phyloP scores from a whole-genome alignment of 2,797 vertebrate genomes.

The Microchirus variegatus region DNA sequence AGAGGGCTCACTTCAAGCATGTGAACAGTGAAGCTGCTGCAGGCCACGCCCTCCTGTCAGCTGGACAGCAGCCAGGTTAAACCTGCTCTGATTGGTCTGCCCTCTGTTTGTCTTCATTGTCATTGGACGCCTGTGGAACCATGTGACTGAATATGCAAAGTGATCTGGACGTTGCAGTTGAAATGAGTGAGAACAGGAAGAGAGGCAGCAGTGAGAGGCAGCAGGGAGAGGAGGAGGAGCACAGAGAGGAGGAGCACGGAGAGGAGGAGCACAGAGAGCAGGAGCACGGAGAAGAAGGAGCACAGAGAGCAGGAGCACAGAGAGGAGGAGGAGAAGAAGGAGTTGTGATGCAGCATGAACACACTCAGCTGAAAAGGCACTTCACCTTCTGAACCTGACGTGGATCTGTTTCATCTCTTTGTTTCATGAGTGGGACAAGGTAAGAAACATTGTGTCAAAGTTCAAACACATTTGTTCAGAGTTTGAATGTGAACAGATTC shows the following conservation, averaged over 20 bases:
- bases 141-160: constrained; percentile 76
- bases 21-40: constrained; percentile 6
- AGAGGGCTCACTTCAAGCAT: constrained; percentile 20
- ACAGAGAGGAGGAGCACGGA: not conserved
- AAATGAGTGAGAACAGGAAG: constrained; percentile 56
- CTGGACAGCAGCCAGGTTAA: constrained; percentile 30
- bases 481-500: too few relatives aligned
- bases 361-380: not conserved
- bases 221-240: constrained; percentile 9
- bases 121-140: constrained; percentile 49
- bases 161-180: constrained; percentile 40
- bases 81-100: constrained; percentile 47
- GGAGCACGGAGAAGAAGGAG: constrained; percentile 22
- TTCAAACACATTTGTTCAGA: too few relatives aligned
- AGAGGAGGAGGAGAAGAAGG: not conserved
- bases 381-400: not conserved
- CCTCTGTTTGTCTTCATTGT: fast-evolving
- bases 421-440: constrained; percentile 76
- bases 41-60: constrained; percentile 34
- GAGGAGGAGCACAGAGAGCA: constrained; percentile 14
- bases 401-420: not conserved
- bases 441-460: constrained; percentile 11
- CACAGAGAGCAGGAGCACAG: constrained; percentile 4
- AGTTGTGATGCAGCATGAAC: constrained; percentile 41
- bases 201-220: constrained; percentile 12